These are phyloP conservation scores for Chironomus striatipennis DNA, from an alignment of 1,140 invertebrate species.

Conservation along the genomic window DNA sequence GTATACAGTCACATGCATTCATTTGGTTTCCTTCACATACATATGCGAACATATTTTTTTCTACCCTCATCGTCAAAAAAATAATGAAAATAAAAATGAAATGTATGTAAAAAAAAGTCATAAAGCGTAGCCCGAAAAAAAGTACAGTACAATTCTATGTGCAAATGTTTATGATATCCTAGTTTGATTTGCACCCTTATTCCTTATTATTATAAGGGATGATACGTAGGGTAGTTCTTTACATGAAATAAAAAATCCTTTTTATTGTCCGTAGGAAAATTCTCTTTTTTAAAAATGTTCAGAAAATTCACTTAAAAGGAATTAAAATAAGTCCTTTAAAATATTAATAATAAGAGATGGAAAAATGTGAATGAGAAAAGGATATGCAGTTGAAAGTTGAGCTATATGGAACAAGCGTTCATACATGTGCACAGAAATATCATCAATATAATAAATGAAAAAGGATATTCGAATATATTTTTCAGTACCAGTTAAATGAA, in stretches of 20 bases:
- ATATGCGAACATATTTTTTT: background rate
- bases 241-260: background rate
- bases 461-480: background rate
- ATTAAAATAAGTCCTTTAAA: too few relatives aligned
- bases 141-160: background rate
- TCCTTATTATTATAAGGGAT: background rate
- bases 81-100: too few relatives aligned
- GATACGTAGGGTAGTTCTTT: slow-evolving; percentile 7
- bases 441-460: background rate
- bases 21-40: background rate
- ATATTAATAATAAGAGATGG: too few relatives aligned
- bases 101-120: background rate
- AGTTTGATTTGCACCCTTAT: slow-evolving; percentile 13
- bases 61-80: background rate
- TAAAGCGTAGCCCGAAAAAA: background rate
- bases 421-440: background rate
- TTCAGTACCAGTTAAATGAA: background rate
- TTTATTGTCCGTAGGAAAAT: background rate
- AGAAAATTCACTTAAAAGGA: too few relatives aligned
- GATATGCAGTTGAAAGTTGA: slow-evolving; percentile 23
- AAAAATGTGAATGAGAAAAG: background rate
- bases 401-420: slow-evolving; percentile 3
- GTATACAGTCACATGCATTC: background rate
- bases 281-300: too few relatives aligned
- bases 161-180: background rate